These are phyloP conservation scores for Serrognathus titanus DNA, from an alignment of 2,888 invertebrate genomes.

Conservation along the genomic window DNA sequence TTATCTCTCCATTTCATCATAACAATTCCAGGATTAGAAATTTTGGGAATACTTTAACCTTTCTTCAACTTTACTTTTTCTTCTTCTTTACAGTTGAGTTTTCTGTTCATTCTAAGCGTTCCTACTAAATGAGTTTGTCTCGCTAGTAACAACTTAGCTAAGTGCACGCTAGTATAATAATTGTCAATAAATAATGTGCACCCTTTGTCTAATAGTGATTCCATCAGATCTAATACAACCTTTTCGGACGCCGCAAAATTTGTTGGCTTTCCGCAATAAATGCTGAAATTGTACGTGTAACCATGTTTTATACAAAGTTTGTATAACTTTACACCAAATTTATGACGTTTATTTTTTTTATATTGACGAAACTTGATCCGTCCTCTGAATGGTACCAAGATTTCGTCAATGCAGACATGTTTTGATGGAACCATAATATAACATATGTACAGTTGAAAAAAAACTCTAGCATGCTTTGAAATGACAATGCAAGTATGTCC, in stretches of 20 bases:
- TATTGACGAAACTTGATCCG: not conserved
- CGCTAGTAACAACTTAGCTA: not conserved
- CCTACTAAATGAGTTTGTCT: conserved; percentile 20
- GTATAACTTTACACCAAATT: conserved; percentile 5
- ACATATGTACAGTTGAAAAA: too few relatives aligned
- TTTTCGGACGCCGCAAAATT: not conserved
- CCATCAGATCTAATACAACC: not conserved
- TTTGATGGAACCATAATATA: too few relatives aligned
- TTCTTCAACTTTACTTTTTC: conserved; percentile 4
- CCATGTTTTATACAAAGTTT: not conserved
- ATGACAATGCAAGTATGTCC: too few relatives aligned
- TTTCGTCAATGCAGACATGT: conserved; percentile 2
- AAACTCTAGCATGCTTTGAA: too few relatives aligned
- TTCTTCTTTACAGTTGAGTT: conserved; percentile 21
- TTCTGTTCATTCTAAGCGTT: conserved; percentile 22
- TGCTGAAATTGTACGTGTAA: not conserved
- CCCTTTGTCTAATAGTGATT: not conserved
- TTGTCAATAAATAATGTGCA: not conserved
- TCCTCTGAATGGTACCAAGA: not conserved
- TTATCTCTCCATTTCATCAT: conserved; percentile 18
- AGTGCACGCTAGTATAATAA: not conserved
- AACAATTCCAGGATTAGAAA: not conserved
- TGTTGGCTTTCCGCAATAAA: not conserved
- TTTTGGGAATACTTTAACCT: not conserved
- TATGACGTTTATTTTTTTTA: not conserved